Base-by-base conservation (phyloP, 2,113 vertebrate species). In the Rhabdomys dilectus region DNA sequence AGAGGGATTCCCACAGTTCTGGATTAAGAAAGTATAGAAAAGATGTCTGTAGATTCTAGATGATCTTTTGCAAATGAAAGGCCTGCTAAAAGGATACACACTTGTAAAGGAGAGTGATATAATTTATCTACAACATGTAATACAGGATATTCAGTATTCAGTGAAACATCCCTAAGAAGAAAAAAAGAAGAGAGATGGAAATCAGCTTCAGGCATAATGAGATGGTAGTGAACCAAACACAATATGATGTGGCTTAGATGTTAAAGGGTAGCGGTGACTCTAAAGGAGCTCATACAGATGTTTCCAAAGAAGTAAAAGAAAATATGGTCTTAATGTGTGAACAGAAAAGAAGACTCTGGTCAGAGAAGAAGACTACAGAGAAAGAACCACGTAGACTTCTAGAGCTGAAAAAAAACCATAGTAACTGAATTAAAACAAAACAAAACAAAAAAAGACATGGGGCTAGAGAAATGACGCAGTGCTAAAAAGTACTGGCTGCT, bases 291-390 rank as follows among this genome's bases (percentile, higher is more conserved):
- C 26, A 45, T 82, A 29, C 75, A 56, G 75, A 48, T 89, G 75
- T 81, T 76, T 89, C 78, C 36, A 89, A 81, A 96, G 84, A 91
- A 86, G 29, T 75, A 68, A 93, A 80, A 29, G 70, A 78, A 85
- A 95, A 93, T 15, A 42, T 45, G 5, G 39, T n/a, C 10, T 58
- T 73, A 66, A 85, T 60, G 39, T 73, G 29, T 53, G 62, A 93
- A 78, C 21, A 91, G 48, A 72, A 88, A 66, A 42, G 7, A 80
- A 72, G 22, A 26, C 26, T 64, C 82, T 73, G 15, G 91, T 19
- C 64, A 36, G 31, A 91, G 45, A 95, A 95, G 15, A 58, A 80
- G 81, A 88, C 86, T 82, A 64, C 29, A 62, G 76, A 77, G 72
- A 66, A 85, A 56, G 22, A 87, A 16, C 66, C 58, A 48, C 70